Evolutionary conservation across 2,797 vertebrate species (phyloP).

Genomic region (Pyrrhura leucotis): DNA sequence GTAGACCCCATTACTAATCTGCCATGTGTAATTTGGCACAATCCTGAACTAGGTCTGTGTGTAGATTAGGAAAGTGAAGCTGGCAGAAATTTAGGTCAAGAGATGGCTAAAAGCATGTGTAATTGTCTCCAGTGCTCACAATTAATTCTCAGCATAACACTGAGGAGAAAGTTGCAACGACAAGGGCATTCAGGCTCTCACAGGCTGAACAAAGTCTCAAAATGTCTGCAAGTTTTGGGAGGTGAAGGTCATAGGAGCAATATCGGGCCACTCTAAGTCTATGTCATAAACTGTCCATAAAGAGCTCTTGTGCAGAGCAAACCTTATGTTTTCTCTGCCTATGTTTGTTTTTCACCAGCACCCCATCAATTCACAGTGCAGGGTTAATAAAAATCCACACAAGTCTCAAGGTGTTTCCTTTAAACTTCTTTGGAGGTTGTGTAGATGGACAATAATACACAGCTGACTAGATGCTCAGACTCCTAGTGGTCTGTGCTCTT

Average conservation of each 20-base stretch:
- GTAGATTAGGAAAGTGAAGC: neutral
- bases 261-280: slow-evolving; percentile 55
- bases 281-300: slow-evolving; percentile 79
- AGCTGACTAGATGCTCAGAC: slow-evolving; percentile 25
- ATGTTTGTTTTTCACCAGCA: slow-evolving; percentile 67
- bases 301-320: slow-evolving; percentile 72
- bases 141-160: slow-evolving; percentile 13
- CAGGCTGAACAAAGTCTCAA: slow-evolving; percentile 61
- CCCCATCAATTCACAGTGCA: slow-evolving; percentile 72
- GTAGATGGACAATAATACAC: neutral
- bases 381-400: slow-evolving; percentile 72
- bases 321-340: slow-evolving; percentile 69
- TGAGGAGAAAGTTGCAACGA: slow-evolving; percentile 6
- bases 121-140: slow-evolving; percentile 37
- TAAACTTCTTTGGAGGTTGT: slow-evolving; percentile 55
- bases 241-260: slow-evolving; percentile 61
- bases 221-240: slow-evolving; percentile 56
- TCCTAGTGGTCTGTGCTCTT: neutral
- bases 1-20: neutral
- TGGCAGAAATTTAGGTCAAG: neutral
- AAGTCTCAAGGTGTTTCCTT: slow-evolving; percentile 70
- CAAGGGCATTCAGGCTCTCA: slow-evolving; percentile 34
- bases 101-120: slow-evolving; percentile 36
- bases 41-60: neutral
- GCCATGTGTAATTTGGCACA: neutral